phyloP scores from a whole-genome alignment of 2,888 invertebrate species.

The Nyleta sp. region DNA sequence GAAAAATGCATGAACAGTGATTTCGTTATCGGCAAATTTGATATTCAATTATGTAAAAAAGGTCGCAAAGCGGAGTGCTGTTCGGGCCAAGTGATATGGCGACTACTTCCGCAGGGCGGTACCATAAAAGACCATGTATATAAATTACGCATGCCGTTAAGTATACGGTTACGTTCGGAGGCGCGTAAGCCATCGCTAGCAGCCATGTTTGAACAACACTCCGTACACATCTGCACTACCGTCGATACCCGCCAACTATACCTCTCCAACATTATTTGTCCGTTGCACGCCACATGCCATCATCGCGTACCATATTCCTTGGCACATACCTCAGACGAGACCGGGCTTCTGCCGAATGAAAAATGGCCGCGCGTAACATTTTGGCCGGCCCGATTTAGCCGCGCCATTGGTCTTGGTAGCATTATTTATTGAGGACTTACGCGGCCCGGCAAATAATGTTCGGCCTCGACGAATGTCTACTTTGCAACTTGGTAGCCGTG shows the following conservation, averaged over 20 bases:
- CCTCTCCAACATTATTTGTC: background rate
- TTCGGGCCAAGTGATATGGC: constrained; percentile 70
- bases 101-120: constrained; percentile 78
- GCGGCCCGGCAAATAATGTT: constrained; percentile 67
- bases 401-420: constrained; percentile 47
- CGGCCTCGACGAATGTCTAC: constrained; percentile 73
- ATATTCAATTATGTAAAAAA: constrained; percentile 59
- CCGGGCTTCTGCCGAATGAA: background rate
- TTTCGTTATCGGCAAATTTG: constrained; percentile 57
- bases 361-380: constrained; percentile 1
- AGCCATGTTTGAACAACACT: constrained; percentile 72
- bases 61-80: constrained; percentile 36
- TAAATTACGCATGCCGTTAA: constrained; percentile 63
- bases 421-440: constrained; percentile 65
- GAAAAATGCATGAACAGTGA: constrained; percentile 52
- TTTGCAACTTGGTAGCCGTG: constrained; percentile 74
- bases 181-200: constrained; percentile 71
- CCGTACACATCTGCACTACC: constrained; percentile 49
- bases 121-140: constrained; percentile 66
- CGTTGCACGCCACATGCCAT: no score
- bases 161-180: constrained; percentile 68
- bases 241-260: constrained; percentile 23
- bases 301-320: background rate
- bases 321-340: no score
- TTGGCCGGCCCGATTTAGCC: constrained; percentile 44